Evolutionary conservation across 2,113 vertebrate genomes (phyloP), one percentile per base, ranked within the genome.

Genomic region (Scophthalmus maximus): DNA sequence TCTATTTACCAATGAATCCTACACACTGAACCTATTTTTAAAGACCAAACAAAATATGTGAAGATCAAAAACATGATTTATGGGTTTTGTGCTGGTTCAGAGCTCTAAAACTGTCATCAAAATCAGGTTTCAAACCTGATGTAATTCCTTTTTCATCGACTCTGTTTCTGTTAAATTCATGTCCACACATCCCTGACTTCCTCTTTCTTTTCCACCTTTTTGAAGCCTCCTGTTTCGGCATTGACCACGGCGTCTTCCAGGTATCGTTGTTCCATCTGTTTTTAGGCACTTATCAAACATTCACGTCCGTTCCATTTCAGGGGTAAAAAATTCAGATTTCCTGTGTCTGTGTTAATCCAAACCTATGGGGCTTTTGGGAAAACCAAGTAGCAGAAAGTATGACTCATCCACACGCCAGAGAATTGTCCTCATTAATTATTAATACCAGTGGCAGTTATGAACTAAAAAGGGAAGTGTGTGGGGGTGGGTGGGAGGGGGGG

Each of bases 401-500:
- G 90, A 91, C 69, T 91, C 86, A 90, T 84, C 62, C 72, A 67
- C 77, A 74, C 68, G 42, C 84, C 44, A 55, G 87, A 87, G 88
- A 90, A 87, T 89, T 76, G 79, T 89, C 84, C 83, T 86, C 71
- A 82, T 89, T 87, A 90, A 87, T 86, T 82, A 88, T 88, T 69
- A 85, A 92, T 78, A 83, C 65, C 69, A 61, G 70, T 76, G 82
- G 69, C 73, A 78, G 84, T 86, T 84, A 82, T 78, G 81, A 80
- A 87, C 84, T 85, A 84, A 84, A 88, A 82, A 74, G 47, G 76
- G 68, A 64, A 18, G 60, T 51, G 58, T 64, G 60, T 6, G 32
- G 17, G 25, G 5, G 56, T 38, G 22, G 22, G 30, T 18, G 53
- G 14, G 53, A 7, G 20, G 42, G 53, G 53, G 47, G 29, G 25